Evolutionary conservation across 2,113 vertebrate genomes (phyloP).

Genomic region (Chamaetylas fuelleborni): DNA sequence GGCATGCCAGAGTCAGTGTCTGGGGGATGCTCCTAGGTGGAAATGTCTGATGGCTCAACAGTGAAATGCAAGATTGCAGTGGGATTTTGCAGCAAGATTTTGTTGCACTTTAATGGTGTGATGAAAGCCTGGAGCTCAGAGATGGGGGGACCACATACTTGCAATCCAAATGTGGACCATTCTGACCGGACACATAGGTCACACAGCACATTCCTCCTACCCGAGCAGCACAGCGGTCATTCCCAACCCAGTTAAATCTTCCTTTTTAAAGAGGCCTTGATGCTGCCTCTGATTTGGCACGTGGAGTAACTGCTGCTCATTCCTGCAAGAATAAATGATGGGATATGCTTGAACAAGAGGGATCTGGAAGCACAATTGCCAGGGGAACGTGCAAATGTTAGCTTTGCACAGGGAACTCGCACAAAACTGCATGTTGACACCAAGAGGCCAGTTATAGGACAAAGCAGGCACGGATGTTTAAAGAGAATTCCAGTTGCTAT

Average conservation of each 20-base stretch:
- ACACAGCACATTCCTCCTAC: neutral
- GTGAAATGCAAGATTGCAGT: neutral
- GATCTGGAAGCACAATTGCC: constrained; percentile 28
- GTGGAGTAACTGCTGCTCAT: neutral
- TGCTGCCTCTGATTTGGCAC: constrained; percentile 6
- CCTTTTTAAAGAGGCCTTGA: neutral
- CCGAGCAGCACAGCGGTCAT: fast-evolving
- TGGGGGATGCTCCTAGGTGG: neutral
- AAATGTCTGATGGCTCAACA: neutral
- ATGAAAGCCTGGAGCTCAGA: neutral
- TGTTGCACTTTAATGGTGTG: neutral
- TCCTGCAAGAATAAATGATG: constrained; percentile 12
- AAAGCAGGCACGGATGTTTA: constrained; percentile 53
- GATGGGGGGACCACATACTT: neutral
- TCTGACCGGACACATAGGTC: neutral
- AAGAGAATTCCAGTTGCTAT: constrained; percentile 68
- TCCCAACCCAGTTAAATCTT: neutral
- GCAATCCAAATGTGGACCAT: neutral
- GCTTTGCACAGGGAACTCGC: constrained; percentile 43
- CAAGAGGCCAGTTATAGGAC: constrained; percentile 57
- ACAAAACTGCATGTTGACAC: constrained; percentile 47
- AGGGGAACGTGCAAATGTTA: constrained; percentile 56
- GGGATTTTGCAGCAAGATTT: neutral
- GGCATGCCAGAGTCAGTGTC: neutral
- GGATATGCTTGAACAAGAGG: constrained; percentile 41